Evolutionary conservation across 2,797 vertebrate species (phyloP).

Genomic region (Gorsachius magnificus): DNA sequence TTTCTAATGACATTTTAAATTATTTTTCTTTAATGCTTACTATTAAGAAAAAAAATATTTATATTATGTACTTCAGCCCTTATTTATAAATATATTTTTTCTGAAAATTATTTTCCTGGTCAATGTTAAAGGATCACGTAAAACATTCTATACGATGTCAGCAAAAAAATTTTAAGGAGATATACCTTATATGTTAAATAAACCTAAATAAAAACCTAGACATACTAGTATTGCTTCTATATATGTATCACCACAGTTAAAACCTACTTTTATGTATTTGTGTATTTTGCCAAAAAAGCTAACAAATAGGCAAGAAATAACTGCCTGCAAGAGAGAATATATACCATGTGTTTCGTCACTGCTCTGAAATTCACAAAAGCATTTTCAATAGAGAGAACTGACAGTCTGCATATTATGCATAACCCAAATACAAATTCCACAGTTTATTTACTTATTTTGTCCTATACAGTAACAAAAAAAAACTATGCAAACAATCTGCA

Average conservation of each 20-base stretch:
- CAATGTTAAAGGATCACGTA: neutral
- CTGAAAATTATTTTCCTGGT: neutral
- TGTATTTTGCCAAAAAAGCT: neutral
- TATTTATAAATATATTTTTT: neutral
- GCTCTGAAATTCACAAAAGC: neutral
- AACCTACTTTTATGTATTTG: neutral
- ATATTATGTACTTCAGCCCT: neutral
- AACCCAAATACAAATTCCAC: neutral
- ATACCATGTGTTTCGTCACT: neutral
- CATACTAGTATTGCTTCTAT: neutral
- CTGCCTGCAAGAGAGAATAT: neutral
- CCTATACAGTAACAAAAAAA: slow-evolving; percentile 24
- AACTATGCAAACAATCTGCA: neutral
- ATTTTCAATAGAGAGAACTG: neutral
- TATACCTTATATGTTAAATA: neutral
- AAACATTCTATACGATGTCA: neutral
- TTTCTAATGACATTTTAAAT: neutral
- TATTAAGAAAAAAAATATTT: neutral
- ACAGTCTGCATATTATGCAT: neutral
- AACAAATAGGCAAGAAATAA: neutral
- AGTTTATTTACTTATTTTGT: slow-evolving; percentile 17
- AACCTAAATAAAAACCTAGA: neutral
- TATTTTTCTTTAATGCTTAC: neutral
- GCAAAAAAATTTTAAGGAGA: neutral
- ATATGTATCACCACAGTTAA: neutral